Evolutionary conservation across 2,113 vertebrate genomes (phyloP).

Genomic region (Microtus richardsoni): DNA sequence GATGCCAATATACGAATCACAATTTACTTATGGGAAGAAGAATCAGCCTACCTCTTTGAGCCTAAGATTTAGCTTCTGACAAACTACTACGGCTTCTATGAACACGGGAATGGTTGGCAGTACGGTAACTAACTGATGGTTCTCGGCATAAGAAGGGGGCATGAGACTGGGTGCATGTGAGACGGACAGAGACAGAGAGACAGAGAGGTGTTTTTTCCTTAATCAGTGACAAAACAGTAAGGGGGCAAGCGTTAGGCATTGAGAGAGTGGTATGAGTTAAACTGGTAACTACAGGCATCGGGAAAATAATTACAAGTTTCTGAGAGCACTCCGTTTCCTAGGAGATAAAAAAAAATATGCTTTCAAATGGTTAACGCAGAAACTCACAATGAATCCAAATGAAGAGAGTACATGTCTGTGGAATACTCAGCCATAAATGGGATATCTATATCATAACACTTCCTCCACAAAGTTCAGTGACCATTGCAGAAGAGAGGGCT

Average conservation of each 20-base stretch:
- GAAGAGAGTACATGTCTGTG: not conserved
- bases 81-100: not conserved
- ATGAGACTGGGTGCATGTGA: not conserved
- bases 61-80: not conserved
- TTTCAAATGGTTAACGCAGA: not conserved
- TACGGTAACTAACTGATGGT: not conserved
- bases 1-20: not conserved
- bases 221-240: slow-evolving; percentile 4
- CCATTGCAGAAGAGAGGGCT: not conserved
- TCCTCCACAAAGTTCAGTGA: not conserved
- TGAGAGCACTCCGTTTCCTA: not conserved
- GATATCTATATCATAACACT: not conserved
- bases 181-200: not conserved
- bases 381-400: too few relatives aligned
- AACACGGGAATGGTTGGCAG: not conserved
- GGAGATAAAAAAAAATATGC: not conserved
- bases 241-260: not conserved
- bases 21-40: not conserved
- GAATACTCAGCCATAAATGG: not conserved
- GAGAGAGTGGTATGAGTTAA: slow-evolving; percentile 17
- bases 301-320: not conserved
- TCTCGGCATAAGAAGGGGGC: not conserved
- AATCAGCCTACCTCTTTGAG: not conserved
- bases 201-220: not conserved
- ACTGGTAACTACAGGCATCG: not conserved